A percentile compares a stretch with the other conserved stretches of the same genome.
These are phyloP conservation scores for Enteromius afrohamiltoni DNA, from an alignment of 2,797 vertebrate species.

Conservation along the genomic window DNA sequence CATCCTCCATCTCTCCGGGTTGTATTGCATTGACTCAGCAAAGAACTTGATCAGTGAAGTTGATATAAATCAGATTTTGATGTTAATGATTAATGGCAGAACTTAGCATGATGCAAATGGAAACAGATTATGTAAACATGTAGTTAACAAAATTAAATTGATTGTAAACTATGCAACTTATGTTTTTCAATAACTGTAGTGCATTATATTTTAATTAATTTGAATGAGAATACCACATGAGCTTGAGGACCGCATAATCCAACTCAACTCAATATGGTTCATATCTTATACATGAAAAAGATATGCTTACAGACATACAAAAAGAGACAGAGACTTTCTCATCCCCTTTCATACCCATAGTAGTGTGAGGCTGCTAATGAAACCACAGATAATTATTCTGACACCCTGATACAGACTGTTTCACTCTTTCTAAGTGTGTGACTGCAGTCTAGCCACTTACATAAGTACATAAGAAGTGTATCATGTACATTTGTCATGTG, in stretches of 20 bases:
- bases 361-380: neutral
- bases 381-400: slow-evolving; percentile 17
- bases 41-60: slow-evolving; percentile 1
- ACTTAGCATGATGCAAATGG: neutral
- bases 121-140: neutral
- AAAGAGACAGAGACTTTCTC: neutral
- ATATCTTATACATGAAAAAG: neutral
- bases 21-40: slow-evolving; percentile 34
- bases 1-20: neutral
- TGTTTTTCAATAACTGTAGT: neutral
- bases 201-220: neutral
- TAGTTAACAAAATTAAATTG: neutral
- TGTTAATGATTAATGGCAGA: neutral
- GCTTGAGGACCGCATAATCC: neutral
- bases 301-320: neutral
- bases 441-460: slow-evolving; percentile 26
- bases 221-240: neutral
- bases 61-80: slow-evolving; percentile 19
- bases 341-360: neutral
- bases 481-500: slow-evolving; percentile 31
- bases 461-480: slow-evolving; percentile 23
- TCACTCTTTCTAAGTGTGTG: slow-evolving; percentile 21
- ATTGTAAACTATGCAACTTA: neutral
- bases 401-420: neutral
- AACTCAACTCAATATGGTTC: neutral